Conservation (phyloP, 2,888 invertebrate species). For the Agrochola lychnidis region DNA sequence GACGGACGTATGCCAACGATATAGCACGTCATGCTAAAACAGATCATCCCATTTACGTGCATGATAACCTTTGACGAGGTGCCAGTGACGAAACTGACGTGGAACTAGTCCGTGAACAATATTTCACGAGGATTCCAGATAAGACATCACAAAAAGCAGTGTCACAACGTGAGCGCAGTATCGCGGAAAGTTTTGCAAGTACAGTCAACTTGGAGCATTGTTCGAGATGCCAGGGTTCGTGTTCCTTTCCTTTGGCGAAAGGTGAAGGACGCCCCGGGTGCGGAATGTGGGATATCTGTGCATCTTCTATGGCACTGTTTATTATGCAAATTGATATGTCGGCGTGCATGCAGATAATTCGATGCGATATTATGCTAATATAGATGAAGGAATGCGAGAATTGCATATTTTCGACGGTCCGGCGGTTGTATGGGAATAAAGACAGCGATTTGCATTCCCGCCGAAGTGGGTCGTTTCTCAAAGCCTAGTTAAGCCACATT, state of each 20-base stretch:
- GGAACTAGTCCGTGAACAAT: conserved; percentile 83
- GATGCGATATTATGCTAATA: conserved; percentile 64
- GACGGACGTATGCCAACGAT: conserved; percentile 32
- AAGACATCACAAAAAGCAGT: conserved; percentile 84
- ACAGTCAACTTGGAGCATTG: conserved; percentile 79
- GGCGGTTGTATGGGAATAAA: conserved; percentile 71
- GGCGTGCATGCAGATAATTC: conserved; percentile 67
- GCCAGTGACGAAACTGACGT: conserved; percentile 78
- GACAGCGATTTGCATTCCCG: conserved; percentile 72
- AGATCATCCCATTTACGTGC: conserved; percentile 72
- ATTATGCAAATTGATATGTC: conserved; percentile 77
- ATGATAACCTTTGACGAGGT: conserved; percentile 82
- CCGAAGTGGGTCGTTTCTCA: conserved; percentile 81
- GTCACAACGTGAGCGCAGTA: conserved; percentile 81
- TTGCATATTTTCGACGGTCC: conserved; percentile 62
- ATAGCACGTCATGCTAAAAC: conserved; percentile 60
- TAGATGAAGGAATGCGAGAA: conserved; percentile 57
- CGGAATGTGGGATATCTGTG: conserved; percentile 79
- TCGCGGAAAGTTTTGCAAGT: conserved; percentile 85
- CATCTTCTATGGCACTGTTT: conserved; percentile 70
- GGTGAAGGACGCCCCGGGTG: conserved; percentile 83
- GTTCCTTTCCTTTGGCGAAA: conserved; percentile 83
- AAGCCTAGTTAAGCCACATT: conserved; percentile 79
- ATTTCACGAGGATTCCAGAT: conserved; percentile 83
- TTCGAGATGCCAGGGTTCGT: conserved; percentile 79